These are phyloP conservation scores for Anthopleura sola DNA, from an alignment of 64 coral and sea anemone species.

Conservation along the genomic window DNA sequence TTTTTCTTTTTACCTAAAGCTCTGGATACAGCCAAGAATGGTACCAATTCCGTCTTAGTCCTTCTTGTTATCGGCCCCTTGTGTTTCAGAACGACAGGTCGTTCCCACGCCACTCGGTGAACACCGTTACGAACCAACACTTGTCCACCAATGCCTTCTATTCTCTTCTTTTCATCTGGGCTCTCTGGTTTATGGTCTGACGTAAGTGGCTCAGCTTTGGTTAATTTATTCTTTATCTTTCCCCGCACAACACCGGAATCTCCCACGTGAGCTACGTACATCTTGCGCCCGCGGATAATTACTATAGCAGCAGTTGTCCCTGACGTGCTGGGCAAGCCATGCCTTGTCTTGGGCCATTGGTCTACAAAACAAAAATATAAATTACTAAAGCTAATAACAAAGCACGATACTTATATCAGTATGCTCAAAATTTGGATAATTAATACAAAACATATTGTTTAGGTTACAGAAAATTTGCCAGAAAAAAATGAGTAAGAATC, in stretches of 20 bases:
- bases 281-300: conserved; percentile 71
- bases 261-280: conserved; percentile 91
- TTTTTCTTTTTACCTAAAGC: conserved; percentile 59
- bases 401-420: too few relatives aligned
- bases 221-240: conserved; percentile 21
- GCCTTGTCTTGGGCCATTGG: conserved; percentile 86
- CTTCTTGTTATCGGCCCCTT: conserved; percentile 88
- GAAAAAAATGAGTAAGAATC: neutral
- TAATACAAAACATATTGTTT: neutral
- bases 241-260: conserved; percentile 83
- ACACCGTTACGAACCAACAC: conserved; percentile 82
- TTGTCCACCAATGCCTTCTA: conserved; percentile 71
- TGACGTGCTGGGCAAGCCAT: conserved; percentile 88
- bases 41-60: conserved; percentile 81
- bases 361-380: conserved; percentile 36
- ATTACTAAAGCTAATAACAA: neutral
- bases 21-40: conserved; percentile 86
- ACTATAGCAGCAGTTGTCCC: conserved; percentile 83
- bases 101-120: conserved; percentile 85
- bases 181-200: conserved; percentile 93
- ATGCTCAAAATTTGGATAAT: too few relatives aligned
- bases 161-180: conserved; percentile 72
- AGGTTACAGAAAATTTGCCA: neutral
- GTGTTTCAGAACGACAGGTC: conserved; percentile 70
- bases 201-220: conserved; percentile 64